Percentiles rank a stretch among this genome's conserved stretches.
These are phyloP conservation scores for Heteronetta atricapilla DNA, from an alignment of 2,113 vertebrate species.

Conservation along the genomic window DNA sequence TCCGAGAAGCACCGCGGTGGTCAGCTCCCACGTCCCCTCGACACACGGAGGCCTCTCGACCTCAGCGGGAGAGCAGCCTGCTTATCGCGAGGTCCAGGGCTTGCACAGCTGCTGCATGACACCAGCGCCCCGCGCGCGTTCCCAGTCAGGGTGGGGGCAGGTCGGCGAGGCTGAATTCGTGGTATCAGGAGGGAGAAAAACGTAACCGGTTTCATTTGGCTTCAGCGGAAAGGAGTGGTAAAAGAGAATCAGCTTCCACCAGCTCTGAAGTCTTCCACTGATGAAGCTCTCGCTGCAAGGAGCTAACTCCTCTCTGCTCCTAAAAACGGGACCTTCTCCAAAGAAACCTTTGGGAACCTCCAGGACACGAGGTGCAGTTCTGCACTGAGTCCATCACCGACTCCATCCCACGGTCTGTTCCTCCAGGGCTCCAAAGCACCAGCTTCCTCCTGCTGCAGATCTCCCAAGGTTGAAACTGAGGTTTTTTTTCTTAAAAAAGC, in stretches of 20 bases:
- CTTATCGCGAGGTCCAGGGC: background rate
- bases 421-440: background rate
- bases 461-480: rapidly evolving
- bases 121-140: background rate
- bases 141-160: background rate
- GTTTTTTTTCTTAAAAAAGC: background rate
- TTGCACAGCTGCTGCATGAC: background rate
- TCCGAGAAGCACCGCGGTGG: background rate
- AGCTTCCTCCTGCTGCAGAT: background rate
- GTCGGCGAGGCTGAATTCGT: background rate
- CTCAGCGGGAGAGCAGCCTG: background rate
- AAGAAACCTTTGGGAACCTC: background rate
- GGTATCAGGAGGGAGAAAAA: background rate
- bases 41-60: background rate
- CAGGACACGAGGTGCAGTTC: background rate
- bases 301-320: background rate
- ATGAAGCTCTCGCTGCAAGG: background rate
- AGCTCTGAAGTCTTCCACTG: background rate
- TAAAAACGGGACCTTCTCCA: background rate
- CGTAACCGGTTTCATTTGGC: background rate
- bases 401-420: rapidly evolving
- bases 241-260: background rate
- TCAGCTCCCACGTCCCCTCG: background rate
- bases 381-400: background rate
- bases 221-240: background rate